A percentile compares a stretch with the other conserved stretches of the same genome.
These are phyloP conservation scores for Lerista edwardsae DNA, from an alignment of 2,797 vertebrate species.

Conservation along the genomic window DNA sequence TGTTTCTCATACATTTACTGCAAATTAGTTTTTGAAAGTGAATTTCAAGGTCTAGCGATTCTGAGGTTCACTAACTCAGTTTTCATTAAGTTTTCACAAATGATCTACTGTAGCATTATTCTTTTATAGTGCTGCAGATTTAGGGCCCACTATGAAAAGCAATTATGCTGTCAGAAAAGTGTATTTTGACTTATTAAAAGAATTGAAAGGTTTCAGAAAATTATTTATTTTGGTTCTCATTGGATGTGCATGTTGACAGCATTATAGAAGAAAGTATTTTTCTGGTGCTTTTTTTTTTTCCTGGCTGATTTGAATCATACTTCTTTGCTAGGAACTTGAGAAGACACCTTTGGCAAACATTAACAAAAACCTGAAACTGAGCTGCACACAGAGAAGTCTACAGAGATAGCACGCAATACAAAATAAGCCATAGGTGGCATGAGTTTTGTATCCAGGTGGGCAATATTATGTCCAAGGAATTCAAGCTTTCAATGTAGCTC, in stretches of 20 bases:
- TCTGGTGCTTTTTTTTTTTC: constrained; percentile 33
- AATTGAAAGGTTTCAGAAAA: constrained; percentile 84
- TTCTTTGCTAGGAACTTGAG: constrained; percentile 39
- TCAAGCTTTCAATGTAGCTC: background rate
- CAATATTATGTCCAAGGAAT: background rate
- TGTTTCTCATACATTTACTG: constrained; percentile 96
- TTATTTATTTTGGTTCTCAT: constrained; percentile 86
- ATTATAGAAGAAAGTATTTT: constrained; percentile 76
- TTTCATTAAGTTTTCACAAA: constrained; percentile 99
- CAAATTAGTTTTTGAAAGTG: constrained; percentile 99
- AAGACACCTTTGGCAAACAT: constrained; percentile 24
- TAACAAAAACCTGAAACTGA: background rate
- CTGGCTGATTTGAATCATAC: constrained; percentile 8
- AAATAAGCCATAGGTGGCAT: background rate
- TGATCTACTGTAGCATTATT: constrained; percentile 92
- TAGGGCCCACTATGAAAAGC: constrained; percentile 87
- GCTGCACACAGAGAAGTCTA: background rate
- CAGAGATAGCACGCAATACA: background rate
- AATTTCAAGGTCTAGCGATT: constrained; percentile 97
- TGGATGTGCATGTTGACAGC: constrained; percentile 76
- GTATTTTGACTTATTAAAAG: constrained; percentile 95
- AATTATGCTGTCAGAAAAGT: constrained; percentile 96
- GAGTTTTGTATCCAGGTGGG: background rate
- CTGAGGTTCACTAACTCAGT: constrained; percentile 91
- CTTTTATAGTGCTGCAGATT: constrained; percentile 86